These are phyloP conservation scores for Mesitornis unicolor DNA, from an alignment of 2,113 vertebrate species.

Conservation along the genomic window DNA sequence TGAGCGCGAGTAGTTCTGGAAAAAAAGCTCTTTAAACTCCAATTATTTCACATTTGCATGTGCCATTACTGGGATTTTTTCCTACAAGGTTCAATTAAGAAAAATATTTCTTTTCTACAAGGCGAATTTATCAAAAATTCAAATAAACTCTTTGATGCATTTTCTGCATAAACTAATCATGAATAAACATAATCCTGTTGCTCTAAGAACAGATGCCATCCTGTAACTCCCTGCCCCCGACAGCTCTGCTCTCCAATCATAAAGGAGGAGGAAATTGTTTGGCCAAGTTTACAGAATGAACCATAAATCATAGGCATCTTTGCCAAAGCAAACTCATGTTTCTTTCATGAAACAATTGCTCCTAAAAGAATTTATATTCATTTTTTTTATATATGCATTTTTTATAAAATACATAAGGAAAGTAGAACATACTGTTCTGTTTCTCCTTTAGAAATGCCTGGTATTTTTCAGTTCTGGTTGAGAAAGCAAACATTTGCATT, in stretches of 20 bases:
- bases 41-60: constrained; percentile 59
- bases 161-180: constrained; percentile 64
- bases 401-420: constrained; percentile 55
- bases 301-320: constrained; percentile 67
- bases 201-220: constrained; percentile 61
- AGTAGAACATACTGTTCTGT: constrained; percentile 54
- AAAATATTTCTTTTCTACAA: constrained; percentile 61
- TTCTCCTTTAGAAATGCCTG: constrained; percentile 43
- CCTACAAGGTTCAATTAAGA: constrained; percentile 61
- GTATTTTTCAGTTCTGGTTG: constrained; percentile 54
- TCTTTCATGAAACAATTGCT: constrained; percentile 74
- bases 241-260: constrained; percentile 48
- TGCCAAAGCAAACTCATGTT: constrained; percentile 69
- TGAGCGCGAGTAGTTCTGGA: background rate
- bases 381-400: constrained; percentile 59
- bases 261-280: constrained; percentile 59
- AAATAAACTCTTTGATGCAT: constrained; percentile 65
- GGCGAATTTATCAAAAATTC: constrained; percentile 68
- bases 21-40: constrained; percentile 26
- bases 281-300: constrained; percentile 67
- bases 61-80: constrained; percentile 33
- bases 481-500: constrained; percentile 60
- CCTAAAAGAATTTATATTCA: constrained; percentile 63
- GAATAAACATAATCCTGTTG: constrained; percentile 68
- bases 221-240: constrained; percentile 44